Evolutionary conservation across 2,888 invertebrate genomes (phyloP), one percentile per base, ranked within the genome.

Genomic region (Scelioninae gen. 2): DNA sequence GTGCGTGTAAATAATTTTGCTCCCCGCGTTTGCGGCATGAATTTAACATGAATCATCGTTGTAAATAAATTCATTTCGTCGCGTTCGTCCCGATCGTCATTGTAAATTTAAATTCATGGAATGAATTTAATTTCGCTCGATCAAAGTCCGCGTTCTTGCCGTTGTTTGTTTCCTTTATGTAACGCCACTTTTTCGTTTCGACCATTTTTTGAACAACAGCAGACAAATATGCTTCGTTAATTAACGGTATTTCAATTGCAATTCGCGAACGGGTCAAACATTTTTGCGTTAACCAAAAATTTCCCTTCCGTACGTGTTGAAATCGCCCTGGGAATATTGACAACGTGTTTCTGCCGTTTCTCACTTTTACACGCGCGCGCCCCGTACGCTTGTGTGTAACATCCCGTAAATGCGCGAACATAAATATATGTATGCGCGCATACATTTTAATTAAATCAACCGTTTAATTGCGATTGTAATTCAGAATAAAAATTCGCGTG

Each of bases 21-120:
- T 2, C 19, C 7, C 39, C 53, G 69, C 28, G 39, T 41, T 61
- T 70, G 18, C 50, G 41, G 5, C 39, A 11, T 22, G 31, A 31
- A 55, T 37, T 69, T 69, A 46, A 69, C 67, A 58, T 43, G 57
- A 67, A 67, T 67, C 57, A 67, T 67, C 58, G 41, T 25, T 50
- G 43, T 43, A 58, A 58, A 67, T 60, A 68, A 58, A 68, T 58
- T 58, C 41, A 58, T 68, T 58, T 58, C 43, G 43, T 50, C 57
- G 55, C 31, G 55, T 48, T 39, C 19, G 52, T 43, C 33, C 52
- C 22, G 48, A 41, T 50, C 13, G 41, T 41, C 41, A 43, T 55
- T 58, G 58, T 39, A 50, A 15, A 58, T 57, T 67, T 48, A 50
- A 67, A 67, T 67, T 67, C 57, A 67, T 58, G 67, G 48, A 19